A percentile compares a stretch with the other conserved stretches of the same genome.
phyloP scores from a whole-genome alignment of 2,113 vertebrate species.

The Xiphias gladius region DNA sequence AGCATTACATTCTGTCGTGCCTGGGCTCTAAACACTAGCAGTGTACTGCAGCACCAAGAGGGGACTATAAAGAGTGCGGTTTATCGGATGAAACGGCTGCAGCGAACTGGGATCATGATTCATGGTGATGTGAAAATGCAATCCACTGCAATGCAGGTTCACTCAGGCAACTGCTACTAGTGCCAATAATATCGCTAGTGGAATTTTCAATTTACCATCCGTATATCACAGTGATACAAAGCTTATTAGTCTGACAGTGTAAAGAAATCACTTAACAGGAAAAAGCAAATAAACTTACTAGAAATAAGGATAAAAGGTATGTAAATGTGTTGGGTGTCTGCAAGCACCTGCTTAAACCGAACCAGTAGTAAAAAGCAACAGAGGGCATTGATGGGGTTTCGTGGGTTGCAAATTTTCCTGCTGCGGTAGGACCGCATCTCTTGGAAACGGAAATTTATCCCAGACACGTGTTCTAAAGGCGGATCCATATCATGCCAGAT shows the following conservation, averaged over 20 bases:
- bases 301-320: neutral
- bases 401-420: neutral
- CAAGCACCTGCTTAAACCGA: neutral
- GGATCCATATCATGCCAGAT: neutral
- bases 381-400: no score
- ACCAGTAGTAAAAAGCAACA: neutral
- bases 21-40: neutral
- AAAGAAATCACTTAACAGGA: neutral
- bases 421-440: neutral
- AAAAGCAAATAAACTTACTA: neutral
- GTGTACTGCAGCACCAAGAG: neutral
- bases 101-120: constrained; percentile 42
- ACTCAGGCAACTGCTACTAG: neutral
- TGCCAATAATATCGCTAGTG: neutral
- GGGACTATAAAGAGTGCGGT: constrained; percentile 8
- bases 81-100: constrained; percentile 44
- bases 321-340: neutral
- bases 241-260: neutral
- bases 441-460: neutral
- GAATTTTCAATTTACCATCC: neutral
- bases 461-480: no score
- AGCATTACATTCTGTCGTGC: neutral
- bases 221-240: neutral
- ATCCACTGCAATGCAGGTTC: constrained; percentile 57
- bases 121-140: constrained; percentile 47